Conservation (phyloP, 2,113 vertebrate genomes). For the Centropus unirufus region DNA sequence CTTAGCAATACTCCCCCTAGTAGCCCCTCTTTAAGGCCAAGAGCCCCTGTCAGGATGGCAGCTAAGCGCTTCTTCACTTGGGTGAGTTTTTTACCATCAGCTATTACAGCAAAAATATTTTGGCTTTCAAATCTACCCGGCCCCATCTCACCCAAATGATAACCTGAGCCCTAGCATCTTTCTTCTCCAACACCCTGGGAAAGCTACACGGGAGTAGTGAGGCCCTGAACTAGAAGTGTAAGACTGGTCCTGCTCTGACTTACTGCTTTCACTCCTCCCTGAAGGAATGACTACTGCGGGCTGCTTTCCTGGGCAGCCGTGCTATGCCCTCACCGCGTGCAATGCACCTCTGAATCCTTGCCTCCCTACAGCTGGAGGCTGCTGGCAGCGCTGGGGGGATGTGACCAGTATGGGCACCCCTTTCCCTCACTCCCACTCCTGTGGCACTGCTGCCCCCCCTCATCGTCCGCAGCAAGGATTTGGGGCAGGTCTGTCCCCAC, state of each 20-base stretch:
- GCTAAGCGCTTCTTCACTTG: not conserved
- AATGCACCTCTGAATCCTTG: accelerated
- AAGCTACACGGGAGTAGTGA: not conserved
- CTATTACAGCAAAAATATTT: not conserved
- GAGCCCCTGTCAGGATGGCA: not conserved
- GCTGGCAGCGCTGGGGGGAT: not conserved
- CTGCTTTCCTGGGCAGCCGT: not conserved
- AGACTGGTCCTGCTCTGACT: conserved; percentile 44
- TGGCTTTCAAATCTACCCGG: not conserved
- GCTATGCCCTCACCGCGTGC: not conserved
- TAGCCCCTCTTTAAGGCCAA: not conserved
- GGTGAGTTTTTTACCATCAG: not conserved
- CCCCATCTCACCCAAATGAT: not conserved
- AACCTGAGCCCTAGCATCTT: not conserved
- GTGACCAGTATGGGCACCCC: not conserved
- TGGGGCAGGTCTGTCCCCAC: not conserved
- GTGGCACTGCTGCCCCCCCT: not conserved
- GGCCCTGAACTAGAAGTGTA: conserved; percentile 18
- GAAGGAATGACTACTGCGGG: not conserved
- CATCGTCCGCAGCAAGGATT: not conserved
- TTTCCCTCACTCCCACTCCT: not conserved
- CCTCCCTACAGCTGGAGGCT: not conserved
- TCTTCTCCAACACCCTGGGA: not conserved
- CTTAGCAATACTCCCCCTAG: not conserved
- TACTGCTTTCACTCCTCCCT: not conserved